These are phyloP conservation scores for Stictonetta naevosa DNA, from an alignment of 2,113 vertebrate genomes.

Conservation along the genomic window DNA sequence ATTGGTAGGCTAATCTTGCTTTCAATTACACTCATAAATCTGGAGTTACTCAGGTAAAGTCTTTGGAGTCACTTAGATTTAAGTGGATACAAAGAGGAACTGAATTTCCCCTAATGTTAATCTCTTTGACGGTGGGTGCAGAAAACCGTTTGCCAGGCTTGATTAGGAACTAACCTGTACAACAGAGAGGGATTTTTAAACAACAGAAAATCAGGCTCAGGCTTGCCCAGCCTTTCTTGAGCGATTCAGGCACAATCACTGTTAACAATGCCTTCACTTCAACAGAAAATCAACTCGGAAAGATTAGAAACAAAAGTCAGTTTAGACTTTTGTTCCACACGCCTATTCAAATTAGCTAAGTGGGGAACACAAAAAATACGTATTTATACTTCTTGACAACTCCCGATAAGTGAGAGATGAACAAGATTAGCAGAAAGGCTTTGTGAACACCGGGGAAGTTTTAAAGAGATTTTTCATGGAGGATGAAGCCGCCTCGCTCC, in stretches of 20 bases:
- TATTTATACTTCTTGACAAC: conserved; percentile 20
- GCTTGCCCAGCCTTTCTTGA: background rate
- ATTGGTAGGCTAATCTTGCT: background rate
- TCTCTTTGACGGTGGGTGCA: background rate
- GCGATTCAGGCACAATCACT: background rate
- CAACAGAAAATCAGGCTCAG: background rate
- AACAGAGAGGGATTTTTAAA: background rate
- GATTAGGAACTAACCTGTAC: background rate
- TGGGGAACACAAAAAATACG: conserved; percentile 7
- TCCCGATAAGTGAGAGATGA: background rate
- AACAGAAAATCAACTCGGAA: background rate
- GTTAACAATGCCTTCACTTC: conserved; percentile 20
- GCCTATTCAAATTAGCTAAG: conserved; percentile 36
- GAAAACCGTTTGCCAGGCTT: background rate
- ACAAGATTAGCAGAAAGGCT: conserved; percentile 36
- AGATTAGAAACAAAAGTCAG: background rate
- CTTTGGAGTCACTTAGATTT: background rate
- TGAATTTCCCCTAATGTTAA: background rate
- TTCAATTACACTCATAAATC: background rate
- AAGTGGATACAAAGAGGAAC: background rate
- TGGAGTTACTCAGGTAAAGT: background rate
- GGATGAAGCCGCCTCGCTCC: background rate
- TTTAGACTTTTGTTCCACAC: conserved; percentile 34
- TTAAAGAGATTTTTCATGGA: background rate
- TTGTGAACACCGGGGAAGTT: background rate